phyloP scores from a whole-genome alignment of 2,113 vertebrate species.

The Phrynosoma blainvillii region DNA sequence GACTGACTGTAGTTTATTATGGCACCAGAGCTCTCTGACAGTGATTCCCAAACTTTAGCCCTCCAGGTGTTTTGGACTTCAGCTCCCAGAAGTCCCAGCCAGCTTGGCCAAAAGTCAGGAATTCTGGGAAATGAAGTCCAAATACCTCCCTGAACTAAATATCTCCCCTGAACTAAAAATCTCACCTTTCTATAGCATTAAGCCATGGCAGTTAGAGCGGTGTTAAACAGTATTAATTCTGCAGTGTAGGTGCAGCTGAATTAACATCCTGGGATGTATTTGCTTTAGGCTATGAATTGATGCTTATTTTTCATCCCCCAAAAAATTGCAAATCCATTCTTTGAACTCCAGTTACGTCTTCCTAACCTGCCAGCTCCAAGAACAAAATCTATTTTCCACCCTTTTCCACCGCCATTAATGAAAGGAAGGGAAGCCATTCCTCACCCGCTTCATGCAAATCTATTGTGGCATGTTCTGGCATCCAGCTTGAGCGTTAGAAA shows the following conservation, averaged over 20 bases:
- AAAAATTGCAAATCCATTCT: slow-evolving; percentile 9
- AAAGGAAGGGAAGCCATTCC: slow-evolving; percentile 51
- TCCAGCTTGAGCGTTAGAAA: slow-evolving; percentile 25
- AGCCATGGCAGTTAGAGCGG: too few species aligned
- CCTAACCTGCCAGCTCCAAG: slow-evolving; percentile 57
- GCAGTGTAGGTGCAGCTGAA: background rate
- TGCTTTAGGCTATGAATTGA: background rate
- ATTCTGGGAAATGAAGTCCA: too few species aligned
- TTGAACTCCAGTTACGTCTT: slow-evolving; percentile 41
- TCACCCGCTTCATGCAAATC: slow-evolving; percentile 56
- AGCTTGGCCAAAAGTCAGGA: too few species aligned
- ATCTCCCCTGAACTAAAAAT: too few species aligned
- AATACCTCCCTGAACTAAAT: too few species aligned
- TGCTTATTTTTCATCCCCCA: slow-evolving; percentile 13
- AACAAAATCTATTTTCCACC: background rate
- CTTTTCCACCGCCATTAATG: slow-evolving; percentile 11
- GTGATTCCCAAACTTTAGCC: too few species aligned
- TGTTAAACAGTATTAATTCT: too few species aligned
- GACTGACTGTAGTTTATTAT: too few species aligned
- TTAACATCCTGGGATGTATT: slow-evolving; percentile 38
- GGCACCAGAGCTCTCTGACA: too few species aligned
- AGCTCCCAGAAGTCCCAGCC: too few species aligned
- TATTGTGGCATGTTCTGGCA: slow-evolving; percentile 53
- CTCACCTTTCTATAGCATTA: too few species aligned
- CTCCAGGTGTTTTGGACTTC: too few species aligned